Base-by-base conservation (phyloP, 2,113 vertebrate genomes). In the Acinonyx jubatus region DNA sequence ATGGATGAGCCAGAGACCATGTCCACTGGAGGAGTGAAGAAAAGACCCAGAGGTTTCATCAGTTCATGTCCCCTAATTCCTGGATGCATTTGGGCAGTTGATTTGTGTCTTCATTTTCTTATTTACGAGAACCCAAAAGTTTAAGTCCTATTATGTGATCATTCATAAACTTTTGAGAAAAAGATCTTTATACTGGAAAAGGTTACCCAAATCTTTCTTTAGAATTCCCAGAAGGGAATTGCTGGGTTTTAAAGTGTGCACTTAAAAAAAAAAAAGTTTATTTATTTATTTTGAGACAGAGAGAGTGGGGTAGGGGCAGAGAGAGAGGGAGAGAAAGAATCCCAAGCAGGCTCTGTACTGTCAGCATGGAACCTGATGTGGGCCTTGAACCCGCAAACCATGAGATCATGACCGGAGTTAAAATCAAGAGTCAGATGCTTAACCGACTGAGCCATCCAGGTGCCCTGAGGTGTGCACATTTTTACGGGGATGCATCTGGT, bases 31-130 rank as follows among this genome's bases (percentile, higher is more conserved):
- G 50, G 80, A 25, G 10, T 14, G 36, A 65, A 15, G n/a, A 52
- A 45, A 61, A 27, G 45, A 50, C 36, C 27, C 29, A 12, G 29
- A 87, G 68, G 12, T 27, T 50, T 23, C 23, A 13, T 15, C 11
- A 31, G 3, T 61, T 3, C 11, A 7, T 4, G n/a, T 81, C 68
- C 31, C 18, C 12, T 71, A 63, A 91, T 89, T 52, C 57, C 71
- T 91, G 48, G 16, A 23, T 57, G 61, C 15, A 13, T 82, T 94
- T 69, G 82, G 36, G 29, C 36, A 48, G 13, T 81, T 74, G 55
- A 97, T 31, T 84, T 74, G 25, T 85, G 13, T 95, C 21, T 94
- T 48, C 19, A 1, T 93, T 95, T 90, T 57, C 73, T 93, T 86
- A 69, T 33, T 73, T 92, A 84, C 61, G 36, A 36, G 50, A 57